Base-by-base conservation (phyloP, 2,113 vertebrate genomes). In the Elanus axillaris region DNA sequence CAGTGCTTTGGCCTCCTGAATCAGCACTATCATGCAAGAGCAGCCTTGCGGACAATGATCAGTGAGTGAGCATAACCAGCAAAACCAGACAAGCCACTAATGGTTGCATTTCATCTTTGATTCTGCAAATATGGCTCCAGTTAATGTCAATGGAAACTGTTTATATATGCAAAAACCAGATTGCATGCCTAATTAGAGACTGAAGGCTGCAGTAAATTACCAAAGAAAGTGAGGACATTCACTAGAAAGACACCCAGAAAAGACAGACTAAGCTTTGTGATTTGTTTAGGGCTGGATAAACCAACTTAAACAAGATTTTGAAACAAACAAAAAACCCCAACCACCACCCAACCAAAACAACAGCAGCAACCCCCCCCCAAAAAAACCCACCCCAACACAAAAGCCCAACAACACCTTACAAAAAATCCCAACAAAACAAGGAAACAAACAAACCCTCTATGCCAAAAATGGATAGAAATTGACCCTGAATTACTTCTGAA, bases 361-460 rank as follows among this genome's bases (percentile, higher is more conserved):
- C 8, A 71, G 11, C 10, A 55, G 29, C 8, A 31, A n/a, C n/a
- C n/a, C n/a, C n/a, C n/a, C n/a, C n/a, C n/a, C n/a, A n/a, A 45
- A 32, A 7, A 16, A 58, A 40, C n/a, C n/a, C n/a, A 1, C 10
- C 3, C 12, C 20, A 53, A 29, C 52, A 56, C 1, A 8, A 56
- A 55, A 69, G 1, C 43, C 25, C 27, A 23, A 34, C 26, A 64
- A 45, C 6, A 29, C 12, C 32, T 20, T 7, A 45, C 7, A 16
- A 16, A 52, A 56, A 31, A 3, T 1, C 7, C 14, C 19, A 56
- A 19, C 5, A 63, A 62, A 84, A 20, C 12, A 43, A 60, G 29
- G 13, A 67, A 50, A 16, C 2, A 32, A 60, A 7, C 27, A 8
- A 21, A 9, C 2, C 0, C 10, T 5, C 11, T 20, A 13, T 40